Evolutionary conservation across 2,888 invertebrate species (phyloP), one percentile per base, ranked within the genome.

Genomic region (Trisateles emortualis): DNA sequence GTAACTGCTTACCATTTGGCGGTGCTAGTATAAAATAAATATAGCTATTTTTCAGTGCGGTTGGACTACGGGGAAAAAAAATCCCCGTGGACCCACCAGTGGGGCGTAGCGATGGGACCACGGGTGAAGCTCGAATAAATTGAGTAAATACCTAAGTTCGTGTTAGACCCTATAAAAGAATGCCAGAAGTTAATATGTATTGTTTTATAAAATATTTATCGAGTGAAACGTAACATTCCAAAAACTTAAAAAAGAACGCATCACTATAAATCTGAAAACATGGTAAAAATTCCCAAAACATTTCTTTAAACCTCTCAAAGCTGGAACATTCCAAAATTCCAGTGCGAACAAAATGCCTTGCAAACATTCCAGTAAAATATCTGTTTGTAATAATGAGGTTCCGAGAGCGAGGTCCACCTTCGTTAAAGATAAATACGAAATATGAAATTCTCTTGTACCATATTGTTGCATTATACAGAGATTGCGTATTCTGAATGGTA

Each of bases 231-330:
- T 14, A 33, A 33, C 13, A 33, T 14, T 9, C 13, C 14, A 2
- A 33, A 10, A 17, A 10, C 10, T 49, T 19, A 29, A 42, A 36
- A 42, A 35, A 36, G 22, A 13, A 35, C 13, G n/a, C 26, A 17
- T 35, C 13, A 35, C 17, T 26, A 5, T 30, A 42, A 42, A 26
- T 40, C 24, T n/a, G 14, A 17, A 17, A 39, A 38, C 38, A 39
- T 29, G 26, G 17, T 14, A 4, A 16, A 44, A 51, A 51, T 32
- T 32, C 11, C 16, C 24, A 52, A 47, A 35, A 51, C 43, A 52
- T 45, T 62, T 57, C 42, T 53, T 26, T 49, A 51, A 61, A 26
- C 45, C n/a, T 44, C 41, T 59, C 36, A 57, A 69, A 66, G 54
- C 58, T 40, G 24, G 19, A 41, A 55, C 14, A 59, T 68, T 56